A percentile compares a stretch with the other conserved stretches of the same genome.
Conservation (phyloP, 2,888 invertebrate genomes). For the Achlya flavicornis region DNA sequence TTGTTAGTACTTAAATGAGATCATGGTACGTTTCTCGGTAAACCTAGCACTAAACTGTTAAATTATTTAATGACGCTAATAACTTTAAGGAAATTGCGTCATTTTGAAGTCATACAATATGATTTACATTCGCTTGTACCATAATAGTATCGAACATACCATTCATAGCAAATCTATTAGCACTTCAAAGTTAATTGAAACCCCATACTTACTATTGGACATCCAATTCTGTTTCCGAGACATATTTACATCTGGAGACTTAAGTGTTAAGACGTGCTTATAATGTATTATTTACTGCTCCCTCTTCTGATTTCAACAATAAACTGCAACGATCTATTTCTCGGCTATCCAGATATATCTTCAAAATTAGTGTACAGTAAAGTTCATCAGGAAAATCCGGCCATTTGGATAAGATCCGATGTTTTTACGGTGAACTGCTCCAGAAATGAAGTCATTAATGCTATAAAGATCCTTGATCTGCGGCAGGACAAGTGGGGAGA, state of each 20-base stretch:
- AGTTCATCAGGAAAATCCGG: conserved; percentile 68
- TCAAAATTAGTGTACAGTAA: conserved; percentile 66
- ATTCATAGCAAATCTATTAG: conserved; percentile 11
- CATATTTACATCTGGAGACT: conserved; percentile 20
- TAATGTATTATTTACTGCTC: not conserved
- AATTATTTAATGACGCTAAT: conserved; percentile 18
- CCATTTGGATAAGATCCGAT: conserved; percentile 63
- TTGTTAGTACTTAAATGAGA: conserved; percentile 23
- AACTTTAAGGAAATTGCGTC: conserved; percentile 27
- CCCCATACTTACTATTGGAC: conserved; percentile 7
- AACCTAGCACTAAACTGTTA: conserved; percentile 19
- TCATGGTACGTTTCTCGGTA: conserved; percentile 24
- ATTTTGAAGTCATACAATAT: conserved; percentile 19
- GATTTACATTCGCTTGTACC: conserved; percentile 13
- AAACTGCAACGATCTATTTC: conserved; percentile 32
- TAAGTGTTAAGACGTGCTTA: conserved; percentile 18
- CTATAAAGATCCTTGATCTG: conserved; percentile 61
- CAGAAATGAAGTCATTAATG: conserved; percentile 61
- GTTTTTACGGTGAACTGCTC: conserved; percentile 62
- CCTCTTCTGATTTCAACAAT: not conserved
- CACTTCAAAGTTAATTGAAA: conserved; percentile 6
- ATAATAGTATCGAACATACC: not conserved
- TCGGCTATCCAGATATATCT: conserved; percentile 60
- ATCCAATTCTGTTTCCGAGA: not conserved
- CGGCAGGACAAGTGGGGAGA: conserved; percentile 65